phyloP scores from a whole-genome alignment of 2,888 invertebrate genomes.

The Orchesella flavescens region DNA sequence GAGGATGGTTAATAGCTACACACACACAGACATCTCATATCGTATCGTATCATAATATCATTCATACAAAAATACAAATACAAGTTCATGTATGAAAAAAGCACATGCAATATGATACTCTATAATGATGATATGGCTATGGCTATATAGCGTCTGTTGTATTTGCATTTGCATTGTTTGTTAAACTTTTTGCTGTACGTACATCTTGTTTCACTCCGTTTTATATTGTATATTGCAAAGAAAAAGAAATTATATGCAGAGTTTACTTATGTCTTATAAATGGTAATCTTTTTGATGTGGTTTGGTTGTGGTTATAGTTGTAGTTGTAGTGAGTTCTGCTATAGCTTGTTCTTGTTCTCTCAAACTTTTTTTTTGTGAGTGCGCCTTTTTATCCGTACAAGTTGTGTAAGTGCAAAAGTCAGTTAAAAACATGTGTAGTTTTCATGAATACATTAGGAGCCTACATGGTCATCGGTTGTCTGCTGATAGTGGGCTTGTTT shows the following conservation, averaged over 20 bases:
- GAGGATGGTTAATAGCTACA: neutral
- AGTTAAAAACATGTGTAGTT: conserved; percentile 54
- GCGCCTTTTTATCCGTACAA: neutral
- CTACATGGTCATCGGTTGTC: conserved; percentile 57
- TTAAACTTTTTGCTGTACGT: conserved; percentile 17
- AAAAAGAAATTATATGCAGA: neutral
- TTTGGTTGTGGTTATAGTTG: neutral
- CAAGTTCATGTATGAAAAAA: neutral
- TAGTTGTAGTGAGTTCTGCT: neutral
- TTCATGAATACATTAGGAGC: conserved; percentile 27
- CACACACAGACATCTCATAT: neutral
- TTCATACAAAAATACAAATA: too few relatives aligned
- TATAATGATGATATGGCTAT: too few relatives aligned
- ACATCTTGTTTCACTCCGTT: neutral
- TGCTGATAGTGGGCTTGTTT: conserved; percentile 61
- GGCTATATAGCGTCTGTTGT: too few relatives aligned
- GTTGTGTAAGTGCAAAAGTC: conserved; percentile 49
- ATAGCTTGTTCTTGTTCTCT: neutral
- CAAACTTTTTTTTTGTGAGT: conserved; percentile 7
- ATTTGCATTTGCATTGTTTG: conserved; percentile 25
- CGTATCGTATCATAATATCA: too few relatives aligned
- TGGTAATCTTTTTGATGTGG: neutral
- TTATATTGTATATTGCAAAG: neutral
- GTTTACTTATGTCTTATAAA: neutral
- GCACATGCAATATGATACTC: conserved; percentile 6